Base-by-base conservation (phyloP, 2,113 vertebrate species). In the Ceyx cyanopectus region DNA sequence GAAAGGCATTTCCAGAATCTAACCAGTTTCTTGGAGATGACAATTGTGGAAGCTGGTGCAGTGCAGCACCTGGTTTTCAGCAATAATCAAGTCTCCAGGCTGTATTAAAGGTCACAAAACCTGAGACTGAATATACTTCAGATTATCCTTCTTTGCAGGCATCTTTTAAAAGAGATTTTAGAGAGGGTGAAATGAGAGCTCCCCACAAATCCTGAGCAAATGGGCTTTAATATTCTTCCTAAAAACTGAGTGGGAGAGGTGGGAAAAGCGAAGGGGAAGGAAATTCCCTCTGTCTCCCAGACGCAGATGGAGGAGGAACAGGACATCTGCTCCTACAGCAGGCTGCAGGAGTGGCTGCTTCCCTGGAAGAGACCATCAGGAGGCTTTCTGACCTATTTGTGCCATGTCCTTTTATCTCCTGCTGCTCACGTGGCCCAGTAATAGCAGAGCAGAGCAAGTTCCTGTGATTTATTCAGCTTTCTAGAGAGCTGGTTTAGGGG, bases 301-400 rank as follows among this genome's bases (percentile, higher is more conserved):
- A 56, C 0, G 0, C 94, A 94, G 91, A 92, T 93, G 85, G 91
- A 92, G 89, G 30, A 87, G 37, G 68, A 95, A 80, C 30, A 34
- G 57, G 94, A 84, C 88, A 95, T 95, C 75, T 94, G 93, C 79
- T 95, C 32, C 60, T 95, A 65, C 81, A 92, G 65, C 1, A 0
- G 65, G 83, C 56, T 80, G 56, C 72, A 74, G 32, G 12, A 85
- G 68, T 82, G 61, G 46, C 76, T 83, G 48, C 60, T 87, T 91
- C 79, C 60, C 53, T 37, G 68, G 54, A 89, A 84, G 19, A 65
- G 74, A 61, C n/a, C 1, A 0, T 87, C 82, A 63, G 81, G 56
- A 92, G 68, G 24, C 46, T 82, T 95, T 91, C 79, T 87, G 87
- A 95, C 95, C 87, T 95, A 89, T 91, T 95, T 95, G 87, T 94